phyloP scores from a whole-genome alignment of 2,888 invertebrate genomes.

The Lasioglossum figueresi region DNA sequence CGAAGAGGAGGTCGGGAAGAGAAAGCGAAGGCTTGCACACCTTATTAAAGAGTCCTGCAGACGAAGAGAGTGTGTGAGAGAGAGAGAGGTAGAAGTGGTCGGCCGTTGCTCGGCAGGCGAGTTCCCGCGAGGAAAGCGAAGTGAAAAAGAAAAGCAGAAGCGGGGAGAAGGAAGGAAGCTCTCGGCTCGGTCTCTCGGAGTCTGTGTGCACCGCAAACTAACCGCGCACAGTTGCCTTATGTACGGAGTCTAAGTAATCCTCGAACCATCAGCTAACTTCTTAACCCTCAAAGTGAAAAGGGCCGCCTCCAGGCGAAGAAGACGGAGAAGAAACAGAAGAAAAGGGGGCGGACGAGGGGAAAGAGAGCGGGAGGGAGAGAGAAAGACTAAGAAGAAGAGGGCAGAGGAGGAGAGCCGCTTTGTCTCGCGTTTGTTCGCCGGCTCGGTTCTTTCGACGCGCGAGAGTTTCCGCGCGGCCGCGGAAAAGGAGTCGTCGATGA shows the following conservation, averaged over 20 bases:
- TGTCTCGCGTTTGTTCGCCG: slow-evolving; percentile 49
- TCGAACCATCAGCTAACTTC: slow-evolving; percentile 74
- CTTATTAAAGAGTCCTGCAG: slow-evolving; percentile 15
- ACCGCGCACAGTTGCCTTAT: slow-evolving; percentile 64
- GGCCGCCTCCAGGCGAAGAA: slow-evolving; percentile 49
- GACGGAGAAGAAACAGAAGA: not conserved
- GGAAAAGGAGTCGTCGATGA: slow-evolving; percentile 53
- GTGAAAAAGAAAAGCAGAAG: slow-evolving; percentile 18
- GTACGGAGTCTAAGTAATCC: slow-evolving; percentile 73
- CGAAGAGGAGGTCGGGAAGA: not conserved
- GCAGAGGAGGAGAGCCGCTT: slow-evolving; percentile 25
- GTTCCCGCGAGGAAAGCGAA: slow-evolving; percentile 23
- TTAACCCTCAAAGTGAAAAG: slow-evolving; percentile 75
- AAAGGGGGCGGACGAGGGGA: not conserved
- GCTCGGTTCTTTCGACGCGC: slow-evolving; percentile 46
- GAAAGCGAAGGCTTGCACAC: slow-evolving; percentile 5
- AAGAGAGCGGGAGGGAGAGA: not conserved
- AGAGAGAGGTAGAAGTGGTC: not conserved
- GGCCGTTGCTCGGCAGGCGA: slow-evolving; percentile 2
- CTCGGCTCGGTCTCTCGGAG: slow-evolving; percentile 38
- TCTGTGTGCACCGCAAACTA: slow-evolving; percentile 63
- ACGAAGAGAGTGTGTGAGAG: not conserved
- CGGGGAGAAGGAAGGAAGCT: slow-evolving; percentile 32
- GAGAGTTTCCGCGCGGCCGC: slow-evolving; percentile 56
- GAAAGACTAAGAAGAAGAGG: not conserved